Evolutionary conservation across 2,888 invertebrate genomes (phyloP).

Genomic region (Rotaria sp.): DNA sequence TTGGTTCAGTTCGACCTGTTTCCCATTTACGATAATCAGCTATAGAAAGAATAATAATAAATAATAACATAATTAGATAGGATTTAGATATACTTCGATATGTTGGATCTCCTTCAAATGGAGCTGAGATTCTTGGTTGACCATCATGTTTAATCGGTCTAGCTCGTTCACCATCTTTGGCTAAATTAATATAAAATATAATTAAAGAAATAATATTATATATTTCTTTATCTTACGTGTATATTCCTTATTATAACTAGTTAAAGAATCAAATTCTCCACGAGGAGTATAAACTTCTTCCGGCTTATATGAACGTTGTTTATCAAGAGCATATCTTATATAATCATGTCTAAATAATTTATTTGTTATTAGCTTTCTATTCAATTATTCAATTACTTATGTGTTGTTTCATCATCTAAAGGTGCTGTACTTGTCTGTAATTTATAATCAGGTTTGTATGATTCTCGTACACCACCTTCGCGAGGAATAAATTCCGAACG

Average conservation of each 20-base stretch:
- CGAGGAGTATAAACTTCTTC: conserved; percentile 49
- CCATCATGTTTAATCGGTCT: conserved; percentile 35
- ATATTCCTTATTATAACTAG: conserved; percentile 44
- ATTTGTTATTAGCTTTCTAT: background rate
- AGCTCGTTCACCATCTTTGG: conserved; percentile 34
- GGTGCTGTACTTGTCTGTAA: conserved; percentile 21
- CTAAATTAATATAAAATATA: conserved; percentile 28
- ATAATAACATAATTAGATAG: background rate
- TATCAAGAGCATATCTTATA: conserved; percentile 43
- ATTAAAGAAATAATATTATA: background rate
- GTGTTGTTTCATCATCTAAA: conserved; percentile 38
- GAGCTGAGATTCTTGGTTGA: background rate
- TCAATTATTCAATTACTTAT: conserved; percentile 26
- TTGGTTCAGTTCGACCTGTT: conserved; percentile 40
- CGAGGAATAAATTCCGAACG: conserved; percentile 33
- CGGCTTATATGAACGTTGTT: conserved; percentile 45
- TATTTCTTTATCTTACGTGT: conserved; percentile 4
- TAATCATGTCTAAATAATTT: conserved; percentile 36
- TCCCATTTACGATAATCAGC: conserved; percentile 52
- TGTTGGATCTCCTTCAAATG: conserved; percentile 40
- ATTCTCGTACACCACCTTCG: conserved; percentile 24
- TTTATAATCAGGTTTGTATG: conserved; percentile 37
- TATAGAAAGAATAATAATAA: conserved; percentile 41
- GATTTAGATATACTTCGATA: conserved; percentile 25
- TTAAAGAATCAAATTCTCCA: conserved; percentile 50